These are phyloP conservation scores for Tinea semifulvella DNA, from an alignment of 2,888 invertebrate species.

Conservation along the genomic window DNA sequence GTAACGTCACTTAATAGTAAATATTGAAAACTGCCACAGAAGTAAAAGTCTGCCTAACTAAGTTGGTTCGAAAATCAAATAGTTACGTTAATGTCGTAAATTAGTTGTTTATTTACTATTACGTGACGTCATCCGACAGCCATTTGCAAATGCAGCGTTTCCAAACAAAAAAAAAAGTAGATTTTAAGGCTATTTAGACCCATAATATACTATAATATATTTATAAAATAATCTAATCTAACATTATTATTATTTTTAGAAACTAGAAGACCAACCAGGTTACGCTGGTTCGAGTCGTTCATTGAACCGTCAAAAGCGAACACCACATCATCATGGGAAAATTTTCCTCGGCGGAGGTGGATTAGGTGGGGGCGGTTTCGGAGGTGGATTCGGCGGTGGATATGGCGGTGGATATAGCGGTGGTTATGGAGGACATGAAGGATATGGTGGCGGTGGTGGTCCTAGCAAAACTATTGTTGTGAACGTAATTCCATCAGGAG, in stretches of 20 bases:
- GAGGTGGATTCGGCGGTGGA: slow-evolving; percentile 27
- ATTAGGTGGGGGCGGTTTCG: slow-evolving; percentile 25
- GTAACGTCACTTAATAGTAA: too few species aligned
- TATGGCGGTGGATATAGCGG: slow-evolving; percentile 25
- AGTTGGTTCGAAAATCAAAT: not conserved
- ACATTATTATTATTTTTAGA: slow-evolving; percentile 28
- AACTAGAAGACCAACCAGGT: slow-evolving; percentile 46
- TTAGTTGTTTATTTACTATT: too few species aligned
- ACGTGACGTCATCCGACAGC: too few species aligned
- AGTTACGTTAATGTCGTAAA: too few species aligned
- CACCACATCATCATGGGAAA: slow-evolving; percentile 25
- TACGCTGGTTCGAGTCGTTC: slow-evolving; percentile 16
- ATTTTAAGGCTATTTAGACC: too few species aligned
- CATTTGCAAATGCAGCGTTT: too few species aligned
- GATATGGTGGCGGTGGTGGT: slow-evolving; percentile 21
- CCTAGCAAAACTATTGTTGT: slow-evolving; percentile 18
- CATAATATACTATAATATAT: not conserved
- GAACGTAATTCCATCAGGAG: slow-evolving; percentile 16
- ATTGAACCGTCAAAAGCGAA: slow-evolving; percentile 40
- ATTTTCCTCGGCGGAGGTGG: slow-evolving; percentile 29
- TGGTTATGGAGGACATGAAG: slow-evolving; percentile 21
- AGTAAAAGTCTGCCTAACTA: not conserved
- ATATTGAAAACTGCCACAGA: too few species aligned
- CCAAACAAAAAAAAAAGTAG: too few species aligned
- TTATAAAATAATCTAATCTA: not conserved